These are phyloP conservation scores for Melieria crassipennis DNA, from an alignment of 2,888 invertebrate species.

Conservation along the genomic window DNA sequence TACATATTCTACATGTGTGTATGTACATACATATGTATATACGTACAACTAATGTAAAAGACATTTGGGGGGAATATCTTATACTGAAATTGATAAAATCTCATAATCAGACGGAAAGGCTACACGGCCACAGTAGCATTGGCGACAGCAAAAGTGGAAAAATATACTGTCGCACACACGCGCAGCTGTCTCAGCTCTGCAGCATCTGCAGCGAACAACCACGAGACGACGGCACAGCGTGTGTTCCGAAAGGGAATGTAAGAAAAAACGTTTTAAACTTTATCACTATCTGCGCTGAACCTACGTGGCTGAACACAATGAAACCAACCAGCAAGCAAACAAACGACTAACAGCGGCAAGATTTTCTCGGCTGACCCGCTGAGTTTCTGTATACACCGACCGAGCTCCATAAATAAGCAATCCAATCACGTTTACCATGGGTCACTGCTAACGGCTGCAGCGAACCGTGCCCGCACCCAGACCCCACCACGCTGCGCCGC, in stretches of 20 bases:
- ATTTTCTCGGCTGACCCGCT: too few relatives aligned
- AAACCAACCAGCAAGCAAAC: too few relatives aligned
- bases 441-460: slow-evolving; percentile 8
- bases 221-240: background rate
- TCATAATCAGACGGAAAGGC: slow-evolving; percentile 16
- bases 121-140: background rate
- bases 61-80: background rate
- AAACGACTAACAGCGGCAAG: too few relatives aligned
- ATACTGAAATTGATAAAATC: slow-evolving; percentile 26
- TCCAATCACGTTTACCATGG: slow-evolving; percentile 24
- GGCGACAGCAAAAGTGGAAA: background rate
- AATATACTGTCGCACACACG: background rate
- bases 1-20: background rate
- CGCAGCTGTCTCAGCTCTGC: background rate
- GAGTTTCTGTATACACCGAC: too few relatives aligned
- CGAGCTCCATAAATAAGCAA: background rate
- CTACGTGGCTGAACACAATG: too few relatives aligned
- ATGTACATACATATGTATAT: too few relatives aligned
- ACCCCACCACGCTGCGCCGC: background rate
- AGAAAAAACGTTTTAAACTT: too few relatives aligned
- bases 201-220: slow-evolving; percentile 1
- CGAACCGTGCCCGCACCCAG: background rate
- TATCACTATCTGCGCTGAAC: too few relatives aligned
- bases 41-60: too few relatives aligned
- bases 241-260: too few relatives aligned